These are phyloP conservation scores for Scaptomyza polygonia DNA, from an alignment of 2,888 invertebrate genomes.

Conservation along the genomic window DNA sequence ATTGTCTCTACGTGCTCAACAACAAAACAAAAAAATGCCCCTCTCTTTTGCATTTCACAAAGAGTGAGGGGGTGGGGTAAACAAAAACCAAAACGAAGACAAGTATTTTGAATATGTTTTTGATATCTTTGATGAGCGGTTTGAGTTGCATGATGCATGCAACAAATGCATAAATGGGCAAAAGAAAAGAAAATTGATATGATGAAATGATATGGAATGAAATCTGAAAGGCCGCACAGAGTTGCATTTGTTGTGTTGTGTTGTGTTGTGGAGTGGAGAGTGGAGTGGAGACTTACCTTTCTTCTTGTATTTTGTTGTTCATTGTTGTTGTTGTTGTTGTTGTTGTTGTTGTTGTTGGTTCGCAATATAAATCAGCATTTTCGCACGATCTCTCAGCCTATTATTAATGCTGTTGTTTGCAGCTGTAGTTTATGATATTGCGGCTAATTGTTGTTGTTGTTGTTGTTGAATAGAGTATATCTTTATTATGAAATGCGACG, in stretches of 20 bases:
- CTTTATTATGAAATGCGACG: constrained; percentile 41
- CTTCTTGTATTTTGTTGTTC: too few relatives aligned
- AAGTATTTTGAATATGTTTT: constrained; percentile 12
- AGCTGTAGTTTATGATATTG: constrained; percentile 41
- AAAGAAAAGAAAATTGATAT: constrained; percentile 2
- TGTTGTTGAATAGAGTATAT: constrained; percentile 14
- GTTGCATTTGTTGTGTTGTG: constrained; percentile 32
- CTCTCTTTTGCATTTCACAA: too few relatives aligned
- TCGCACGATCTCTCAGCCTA: constrained; percentile 45
- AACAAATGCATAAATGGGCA: constrained; percentile 13
- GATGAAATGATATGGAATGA: constrained; percentile 13
- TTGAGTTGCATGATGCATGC: constrained; percentile 15
- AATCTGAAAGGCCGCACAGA: constrained; percentile 21
- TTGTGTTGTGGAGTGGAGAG: too few relatives aligned
- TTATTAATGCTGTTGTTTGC: constrained; percentile 21
- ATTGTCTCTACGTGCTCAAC: too few relatives aligned
- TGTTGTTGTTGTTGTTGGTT: too few relatives aligned
- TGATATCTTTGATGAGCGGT: neutral
- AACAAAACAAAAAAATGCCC: too few relatives aligned
- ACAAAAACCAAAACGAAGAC: neutral
- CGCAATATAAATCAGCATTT: constrained; percentile 48
- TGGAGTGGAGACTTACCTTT: too few relatives aligned
- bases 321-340: too few relatives aligned
- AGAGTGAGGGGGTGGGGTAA: too few relatives aligned
- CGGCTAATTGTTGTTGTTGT: constrained; percentile 39